Conservation (phyloP, 2,797 vertebrate species). For the Sebastes kiyomatsui region DNA sequence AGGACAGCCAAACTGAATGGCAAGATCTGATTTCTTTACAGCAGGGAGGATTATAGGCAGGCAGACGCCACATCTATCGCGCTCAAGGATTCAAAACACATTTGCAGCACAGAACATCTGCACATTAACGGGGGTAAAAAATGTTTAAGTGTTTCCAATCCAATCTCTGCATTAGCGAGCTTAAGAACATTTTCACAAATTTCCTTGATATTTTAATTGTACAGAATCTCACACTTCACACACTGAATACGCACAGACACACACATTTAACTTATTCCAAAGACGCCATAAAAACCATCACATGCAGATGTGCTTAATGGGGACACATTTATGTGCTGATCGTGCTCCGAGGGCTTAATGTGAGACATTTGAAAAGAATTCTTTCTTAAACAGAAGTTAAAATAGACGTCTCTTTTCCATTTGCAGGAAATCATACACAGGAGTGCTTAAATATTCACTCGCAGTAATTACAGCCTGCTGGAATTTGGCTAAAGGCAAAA, state of each 20-base stretch:
- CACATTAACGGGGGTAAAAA: conserved; percentile 22
- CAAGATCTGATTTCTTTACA: conserved; percentile 79
- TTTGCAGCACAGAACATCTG: conserved; percentile 61
- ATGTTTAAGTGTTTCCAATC: conserved; percentile 28
- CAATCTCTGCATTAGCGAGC: conserved; percentile 10
- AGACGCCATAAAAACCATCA: conserved; percentile 24
- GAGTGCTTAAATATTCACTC: conserved; percentile 48
- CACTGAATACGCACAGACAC: background rate
- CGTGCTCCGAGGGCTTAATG: conserved; percentile 24
- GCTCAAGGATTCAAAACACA: conserved; percentile 63
- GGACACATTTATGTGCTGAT: conserved; percentile 15
- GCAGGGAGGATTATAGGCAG: conserved; percentile 70
- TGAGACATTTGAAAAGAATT: conserved; percentile 30
- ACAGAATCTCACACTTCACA: conserved; percentile 4
- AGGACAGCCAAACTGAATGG: conserved; percentile 80
- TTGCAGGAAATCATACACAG: conserved; percentile 50
- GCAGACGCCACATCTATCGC: conserved; percentile 69
- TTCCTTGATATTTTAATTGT: conserved; percentile 46
- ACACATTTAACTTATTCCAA: conserved; percentile 23
- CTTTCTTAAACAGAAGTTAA: conserved; percentile 33
- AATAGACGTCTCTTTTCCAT: conserved; percentile 42
- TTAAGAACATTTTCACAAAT: conserved; percentile 26
- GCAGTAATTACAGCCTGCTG: conserved; percentile 63
- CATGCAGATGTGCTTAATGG: conserved; percentile 39
- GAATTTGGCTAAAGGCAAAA: conserved; percentile 69